Conservation (phyloP, 2,888 invertebrate species). For the Rhingia rostrata region DNA sequence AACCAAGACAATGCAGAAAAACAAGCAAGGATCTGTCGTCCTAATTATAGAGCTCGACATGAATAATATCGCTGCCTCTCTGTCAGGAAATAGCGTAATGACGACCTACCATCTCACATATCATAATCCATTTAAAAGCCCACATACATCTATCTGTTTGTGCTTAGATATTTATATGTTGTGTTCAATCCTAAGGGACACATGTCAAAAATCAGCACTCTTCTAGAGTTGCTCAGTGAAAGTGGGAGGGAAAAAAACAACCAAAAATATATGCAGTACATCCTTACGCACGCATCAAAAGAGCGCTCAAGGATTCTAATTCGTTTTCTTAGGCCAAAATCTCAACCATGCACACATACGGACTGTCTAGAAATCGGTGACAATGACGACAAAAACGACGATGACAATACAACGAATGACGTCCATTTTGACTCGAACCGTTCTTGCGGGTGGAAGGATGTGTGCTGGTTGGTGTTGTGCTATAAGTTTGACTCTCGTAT, state of each 20-base stretch:
- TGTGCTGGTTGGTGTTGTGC: conserved; percentile 9
- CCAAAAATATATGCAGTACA: conserved; percentile 17
- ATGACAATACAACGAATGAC: conserved; percentile 32
- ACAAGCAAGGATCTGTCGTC: conserved; percentile 47
- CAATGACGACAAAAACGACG: conserved; percentile 40
- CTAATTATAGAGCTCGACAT: conserved; percentile 69
- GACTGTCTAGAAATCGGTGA: neutral
- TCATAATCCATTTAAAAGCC: conserved; percentile 65
- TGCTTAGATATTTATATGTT: neutral
- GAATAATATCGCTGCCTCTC: conserved; percentile 63
- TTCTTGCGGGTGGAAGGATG: neutral
- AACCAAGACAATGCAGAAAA: conserved; percentile 1
- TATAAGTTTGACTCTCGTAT: conserved; percentile 11
- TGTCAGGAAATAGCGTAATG: conserved; percentile 35
- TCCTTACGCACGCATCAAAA: conserved; percentile 35
- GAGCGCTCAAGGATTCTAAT: conserved; percentile 42
- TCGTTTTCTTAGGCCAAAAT: conserved; percentile 39
- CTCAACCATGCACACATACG: conserved; percentile 44
- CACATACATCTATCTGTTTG: conserved; percentile 19
- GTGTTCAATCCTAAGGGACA: conserved; percentile 44
- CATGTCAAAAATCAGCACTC: conserved; percentile 54
- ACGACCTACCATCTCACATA: conserved; percentile 61
- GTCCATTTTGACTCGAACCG: conserved; percentile 34
- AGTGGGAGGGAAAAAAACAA: neutral
- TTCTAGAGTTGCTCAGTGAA: too few species aligned